Percentiles rank a stretch among this genome's conserved stretches.
These are phyloP conservation scores for Arizona elegans DNA, from an alignment of 2,113 vertebrate genomes.

Conservation along the genomic window DNA sequence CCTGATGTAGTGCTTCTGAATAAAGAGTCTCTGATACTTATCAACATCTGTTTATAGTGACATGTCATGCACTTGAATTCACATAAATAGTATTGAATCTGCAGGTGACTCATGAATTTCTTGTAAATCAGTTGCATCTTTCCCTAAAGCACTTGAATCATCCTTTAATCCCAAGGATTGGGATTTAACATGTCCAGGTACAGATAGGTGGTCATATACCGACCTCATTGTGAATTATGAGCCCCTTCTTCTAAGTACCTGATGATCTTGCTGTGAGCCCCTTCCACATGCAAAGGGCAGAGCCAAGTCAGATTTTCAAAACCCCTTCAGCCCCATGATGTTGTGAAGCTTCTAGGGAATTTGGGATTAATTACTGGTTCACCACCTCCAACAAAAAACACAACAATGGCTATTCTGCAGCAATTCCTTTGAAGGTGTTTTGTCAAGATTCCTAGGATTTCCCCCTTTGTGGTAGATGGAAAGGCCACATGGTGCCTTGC, in stretches of 20 bases:
- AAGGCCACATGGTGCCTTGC: neutral
- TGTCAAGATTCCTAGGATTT: neutral
- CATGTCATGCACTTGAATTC: neutral
- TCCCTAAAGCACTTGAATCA: neutral
- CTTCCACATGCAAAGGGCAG: neutral
- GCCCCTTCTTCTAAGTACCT: neutral
- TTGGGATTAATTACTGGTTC: neutral
- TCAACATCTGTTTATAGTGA: neutral
- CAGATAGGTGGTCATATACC: neutral
- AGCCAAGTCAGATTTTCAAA: neutral
- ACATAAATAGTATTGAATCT: neutral
- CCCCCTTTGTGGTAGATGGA: neutral
- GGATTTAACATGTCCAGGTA: neutral
- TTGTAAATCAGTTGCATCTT: neutral
- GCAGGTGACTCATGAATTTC: neutral
- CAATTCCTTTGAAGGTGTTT: neutral
- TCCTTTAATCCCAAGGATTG: neutral
- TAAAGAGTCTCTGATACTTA: neutral
- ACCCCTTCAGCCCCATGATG: neutral
- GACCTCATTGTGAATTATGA: neutral
- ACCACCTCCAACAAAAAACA: neutral
- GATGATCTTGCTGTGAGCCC: neutral
- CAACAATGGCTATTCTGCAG: neutral
- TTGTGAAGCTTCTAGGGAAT: neutral
- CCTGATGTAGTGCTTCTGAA: neutral